Conservation (phyloP, 2,888 invertebrate genomes). For the Agrotis segetum region DNA sequence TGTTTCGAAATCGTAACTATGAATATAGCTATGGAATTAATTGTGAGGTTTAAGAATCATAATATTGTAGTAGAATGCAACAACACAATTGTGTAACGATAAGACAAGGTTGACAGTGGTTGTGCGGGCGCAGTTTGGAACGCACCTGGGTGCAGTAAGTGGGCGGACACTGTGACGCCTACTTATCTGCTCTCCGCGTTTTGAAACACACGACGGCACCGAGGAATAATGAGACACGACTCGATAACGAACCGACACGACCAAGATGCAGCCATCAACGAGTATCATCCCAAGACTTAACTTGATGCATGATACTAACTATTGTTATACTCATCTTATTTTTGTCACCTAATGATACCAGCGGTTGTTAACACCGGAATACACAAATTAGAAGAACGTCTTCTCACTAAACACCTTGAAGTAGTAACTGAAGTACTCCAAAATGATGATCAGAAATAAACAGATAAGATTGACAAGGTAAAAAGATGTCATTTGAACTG, state of each 20-base stretch:
- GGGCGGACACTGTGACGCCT: slow-evolving; percentile 81
- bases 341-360: neutral
- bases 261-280: slow-evolving; percentile 50
- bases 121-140: slow-evolving; percentile 66
- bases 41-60: slow-evolving; percentile 45
- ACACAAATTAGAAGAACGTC: neutral
- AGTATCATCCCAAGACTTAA: slow-evolving; percentile 49
- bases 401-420: neutral
- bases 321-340: slow-evolving; percentile 20
- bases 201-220: slow-evolving; percentile 74
- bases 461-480: neutral
- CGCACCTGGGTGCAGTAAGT: slow-evolving; percentile 85
- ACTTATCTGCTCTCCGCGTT: slow-evolving; percentile 74
- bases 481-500: slow-evolving; percentile 3
- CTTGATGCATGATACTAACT: slow-evolving; percentile 25
- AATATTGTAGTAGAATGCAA: slow-evolving; percentile 67
- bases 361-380: neutral
- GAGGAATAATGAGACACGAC: slow-evolving; percentile 76
- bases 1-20: slow-evolving; percentile 4
- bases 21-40: slow-evolving; percentile 27
- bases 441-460: slow-evolving; percentile 5
- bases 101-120: slow-evolving; percentile 76
- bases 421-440: neutral
- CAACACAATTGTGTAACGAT: slow-evolving; percentile 75
- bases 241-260: slow-evolving; percentile 68